These are phyloP conservation scores for Lepidurus packardi DNA, from an alignment of 1,140 invertebrate genomes.

Conservation along the genomic window DNA sequence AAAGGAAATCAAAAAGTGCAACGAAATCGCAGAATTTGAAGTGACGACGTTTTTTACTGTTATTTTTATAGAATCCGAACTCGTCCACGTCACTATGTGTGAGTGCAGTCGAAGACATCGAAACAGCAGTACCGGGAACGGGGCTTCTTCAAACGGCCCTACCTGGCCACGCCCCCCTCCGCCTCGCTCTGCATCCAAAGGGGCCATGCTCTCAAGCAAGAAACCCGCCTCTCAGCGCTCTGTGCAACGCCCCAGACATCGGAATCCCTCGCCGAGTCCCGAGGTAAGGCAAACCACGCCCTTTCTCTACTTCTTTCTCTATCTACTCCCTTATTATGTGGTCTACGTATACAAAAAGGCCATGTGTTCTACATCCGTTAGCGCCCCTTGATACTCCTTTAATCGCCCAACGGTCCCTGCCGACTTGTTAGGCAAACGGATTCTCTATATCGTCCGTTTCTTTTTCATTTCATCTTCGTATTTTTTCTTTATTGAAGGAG, in stretches of 20 bases:
- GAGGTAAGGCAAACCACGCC: neutral
- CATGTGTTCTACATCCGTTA: neutral
- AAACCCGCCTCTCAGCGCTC: conserved; percentile 12
- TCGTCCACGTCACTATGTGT: neutral
- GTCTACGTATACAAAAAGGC: neutral
- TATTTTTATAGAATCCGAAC: neutral
- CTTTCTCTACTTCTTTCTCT: neutral
- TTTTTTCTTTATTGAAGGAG: no score
- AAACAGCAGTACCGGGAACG: neutral
- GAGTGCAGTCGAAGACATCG: conserved; percentile 6
- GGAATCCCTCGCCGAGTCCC: neutral
- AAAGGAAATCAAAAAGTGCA: neutral
- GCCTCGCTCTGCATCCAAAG: neutral
- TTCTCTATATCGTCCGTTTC: neutral
- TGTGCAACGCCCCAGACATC: neutral
- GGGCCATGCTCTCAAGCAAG: neutral
- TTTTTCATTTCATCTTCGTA: neutral
- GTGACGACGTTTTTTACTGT: neutral
- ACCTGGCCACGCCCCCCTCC: conserved; percentile 5
- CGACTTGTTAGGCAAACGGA: conserved; percentile 18
- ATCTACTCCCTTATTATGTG: neutral
- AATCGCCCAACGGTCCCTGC: neutral
- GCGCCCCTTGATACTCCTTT: neutral
- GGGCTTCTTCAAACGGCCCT: neutral
- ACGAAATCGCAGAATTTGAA: neutral